A percentile compares a stretch with the other conserved stretches of the same genome.
Conservation (phyloP, 1,140 invertebrate genomes). For the Solenopsis invicta region DNA sequence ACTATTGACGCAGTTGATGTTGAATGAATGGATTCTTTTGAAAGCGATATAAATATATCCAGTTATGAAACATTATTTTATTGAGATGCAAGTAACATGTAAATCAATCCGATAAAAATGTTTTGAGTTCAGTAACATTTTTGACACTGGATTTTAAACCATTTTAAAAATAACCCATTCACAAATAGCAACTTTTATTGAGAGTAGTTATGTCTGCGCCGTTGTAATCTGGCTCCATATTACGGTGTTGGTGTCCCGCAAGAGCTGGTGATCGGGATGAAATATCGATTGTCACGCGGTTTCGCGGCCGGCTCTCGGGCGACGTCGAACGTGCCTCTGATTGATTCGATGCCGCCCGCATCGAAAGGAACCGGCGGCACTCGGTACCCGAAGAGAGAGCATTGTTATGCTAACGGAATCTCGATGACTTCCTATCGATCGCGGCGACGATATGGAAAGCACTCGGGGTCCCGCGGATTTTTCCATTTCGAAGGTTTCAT, state of each 20-base stretch:
- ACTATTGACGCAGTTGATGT: not conserved
- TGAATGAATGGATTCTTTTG: slow-evolving; percentile 1
- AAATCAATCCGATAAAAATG: not conserved
- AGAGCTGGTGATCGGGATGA: slow-evolving; percentile 49
- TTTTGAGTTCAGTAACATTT: not conserved
- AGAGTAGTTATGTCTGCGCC: not conserved
- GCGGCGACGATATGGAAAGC: slow-evolving; percentile 66
- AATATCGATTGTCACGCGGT: slow-evolving; percentile 75
- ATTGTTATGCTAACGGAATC: slow-evolving; percentile 77
- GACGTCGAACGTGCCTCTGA: slow-evolving; percentile 68
- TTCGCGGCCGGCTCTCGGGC: slow-evolving; percentile 66
- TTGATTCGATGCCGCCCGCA: slow-evolving; percentile 67
- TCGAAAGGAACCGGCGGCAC: slow-evolving; percentile 39
- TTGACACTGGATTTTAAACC: not conserved
- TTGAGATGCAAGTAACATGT: not conserved
- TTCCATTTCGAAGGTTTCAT: slow-evolving; percentile 65
- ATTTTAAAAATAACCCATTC: not conserved
- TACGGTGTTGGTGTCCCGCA: slow-evolving; percentile 11
- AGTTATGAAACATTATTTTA: not conserved
- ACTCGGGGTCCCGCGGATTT: slow-evolving; percentile 64
- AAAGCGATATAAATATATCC: not conserved
- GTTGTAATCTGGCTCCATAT: slow-evolving; percentile 18
- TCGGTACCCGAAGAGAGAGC: slow-evolving; percentile 51
- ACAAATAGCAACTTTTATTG: not conserved
- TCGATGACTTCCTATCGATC: slow-evolving; percentile 74